A percentile compares a stretch with the other conserved stretches of the same genome.
phyloP scores from a whole-genome alignment of 2,797 vertebrate genomes.

The Mionectes olivaceus region DNA sequence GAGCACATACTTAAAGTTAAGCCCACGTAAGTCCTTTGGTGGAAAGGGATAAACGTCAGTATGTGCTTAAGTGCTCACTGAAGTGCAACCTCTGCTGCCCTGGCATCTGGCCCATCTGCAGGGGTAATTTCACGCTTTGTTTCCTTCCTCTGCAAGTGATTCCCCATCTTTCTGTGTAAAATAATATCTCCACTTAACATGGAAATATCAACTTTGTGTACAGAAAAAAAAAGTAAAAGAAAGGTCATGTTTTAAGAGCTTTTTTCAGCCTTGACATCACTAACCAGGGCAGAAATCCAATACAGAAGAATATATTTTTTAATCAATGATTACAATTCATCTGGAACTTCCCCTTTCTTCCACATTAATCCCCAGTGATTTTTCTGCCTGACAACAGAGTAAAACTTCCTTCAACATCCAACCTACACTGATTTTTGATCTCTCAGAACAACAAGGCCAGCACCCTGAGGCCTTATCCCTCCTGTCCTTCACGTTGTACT shows the following conservation, averaged over 20 bases:
- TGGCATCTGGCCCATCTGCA: not conserved
- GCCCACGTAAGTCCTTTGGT: not conserved
- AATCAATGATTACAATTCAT: not conserved
- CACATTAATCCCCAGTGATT: not conserved
- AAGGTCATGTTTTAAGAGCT: not conserved
- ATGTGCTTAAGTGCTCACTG: not conserved
- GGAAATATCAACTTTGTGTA: not conserved
- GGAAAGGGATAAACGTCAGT: slow-evolving; percentile 16
- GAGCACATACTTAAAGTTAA: slow-evolving; percentile 34
- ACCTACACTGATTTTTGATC: not conserved
- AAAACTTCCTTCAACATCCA: not conserved
- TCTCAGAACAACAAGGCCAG: not conserved
- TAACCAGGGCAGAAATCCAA: not conserved
- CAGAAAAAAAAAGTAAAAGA: not conserved
- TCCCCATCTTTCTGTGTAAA: not conserved
- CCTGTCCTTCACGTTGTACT: not conserved
- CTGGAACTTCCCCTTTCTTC: not conserved
- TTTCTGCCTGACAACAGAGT: not conserved
- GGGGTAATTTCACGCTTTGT: not conserved
- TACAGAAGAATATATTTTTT: not conserved
- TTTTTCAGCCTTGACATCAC: not conserved
- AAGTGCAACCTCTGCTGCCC: not conserved
- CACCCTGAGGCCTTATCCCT: not conserved
- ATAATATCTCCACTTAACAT: not conserved
- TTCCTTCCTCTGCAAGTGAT: not conserved